Conservation (phyloP, 2,113 vertebrate species). For the Pelmatolapia mariae region DNA sequence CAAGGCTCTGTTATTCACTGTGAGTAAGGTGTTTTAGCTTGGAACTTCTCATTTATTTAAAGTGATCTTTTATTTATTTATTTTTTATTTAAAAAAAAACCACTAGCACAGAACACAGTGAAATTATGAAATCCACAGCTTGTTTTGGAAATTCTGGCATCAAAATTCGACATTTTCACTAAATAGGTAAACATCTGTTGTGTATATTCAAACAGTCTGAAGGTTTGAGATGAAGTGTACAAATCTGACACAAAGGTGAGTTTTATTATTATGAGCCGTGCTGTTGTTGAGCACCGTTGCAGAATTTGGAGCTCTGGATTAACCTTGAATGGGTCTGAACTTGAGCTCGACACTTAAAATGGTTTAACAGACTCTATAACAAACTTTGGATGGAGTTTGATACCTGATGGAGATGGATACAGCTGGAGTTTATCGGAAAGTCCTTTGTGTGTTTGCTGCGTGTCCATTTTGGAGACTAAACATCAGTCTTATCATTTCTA, state of each 20-base stretch:
- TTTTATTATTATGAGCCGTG: not conserved
- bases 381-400: not conserved
- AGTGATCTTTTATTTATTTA: not conserved
- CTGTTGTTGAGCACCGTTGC: not conserved
- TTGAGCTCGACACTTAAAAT: not conserved
- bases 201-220: not conserved
- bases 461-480: not conserved
- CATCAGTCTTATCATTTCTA: not conserved
- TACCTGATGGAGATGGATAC: fast-evolving
- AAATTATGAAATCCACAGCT: not conserved
- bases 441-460: not conserved
- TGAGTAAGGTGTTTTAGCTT: not conserved
- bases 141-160: not conserved
- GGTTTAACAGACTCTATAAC: not conserved
- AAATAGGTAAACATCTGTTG: not conserved
- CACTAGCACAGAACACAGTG: not conserved
- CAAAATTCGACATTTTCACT: not conserved
- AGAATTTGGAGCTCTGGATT: not conserved
- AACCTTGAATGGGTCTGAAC: not conserved
- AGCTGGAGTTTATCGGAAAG: not conserved
- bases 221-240: not conserved
- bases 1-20: not conserved
- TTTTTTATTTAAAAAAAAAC: fast-evolving
- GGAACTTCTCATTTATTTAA: not conserved
- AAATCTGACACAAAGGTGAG: not conserved